Evolutionary conservation across 1,140 invertebrate genomes (phyloP), one percentile per base, ranked within the genome.

Genomic region (Eumaeus atala): DNA sequence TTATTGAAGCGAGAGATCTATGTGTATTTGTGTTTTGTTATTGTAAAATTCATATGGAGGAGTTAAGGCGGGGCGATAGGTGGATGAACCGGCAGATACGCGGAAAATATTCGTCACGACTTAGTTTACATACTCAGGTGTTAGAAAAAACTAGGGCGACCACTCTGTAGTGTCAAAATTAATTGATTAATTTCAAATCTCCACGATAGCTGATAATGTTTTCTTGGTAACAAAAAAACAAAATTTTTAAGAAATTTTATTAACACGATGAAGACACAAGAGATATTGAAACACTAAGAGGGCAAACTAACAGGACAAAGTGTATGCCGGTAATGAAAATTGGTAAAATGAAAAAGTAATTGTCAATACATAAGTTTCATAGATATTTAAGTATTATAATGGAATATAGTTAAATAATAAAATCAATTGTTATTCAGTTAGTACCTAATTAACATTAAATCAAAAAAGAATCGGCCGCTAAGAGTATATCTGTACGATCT

Each of bases 1-100:
- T 80, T 82, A 82, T 84, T 74, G 74, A 82, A 71, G 59, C 60
- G 58, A 67, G 68, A 59, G 81, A 49, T 72, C 81, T 65, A 55
- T 59, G 66, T 67, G 66, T 35, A 51, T 53, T 80, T 77, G 80
- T 63, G 52, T 57, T 51, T 52, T 64, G 60, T 66, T 66, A 67
- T 64, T 70, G 70, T 77, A 72, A 72, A 78, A 76, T 72, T 77
- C 69, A 76, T 74, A 78, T 79, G 75, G 78, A 82, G 79, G 79
- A 76, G 77, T 77, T 80, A 71, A 83, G 79, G 77, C 79, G 76
- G 79, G 74, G 77, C 77, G 54, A 75, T 78, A 77, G 74, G 70
- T 75, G 67, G 77, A 80, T 59, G 68, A 67, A 73, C 72, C 66
- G 66, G 72, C 73, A 70, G 77, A 79, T 72, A 81, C 40, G 40